These are phyloP conservation scores for Chrysina gloriosa DNA, from an alignment of 2,888 invertebrate species.

Conservation along the genomic window DNA sequence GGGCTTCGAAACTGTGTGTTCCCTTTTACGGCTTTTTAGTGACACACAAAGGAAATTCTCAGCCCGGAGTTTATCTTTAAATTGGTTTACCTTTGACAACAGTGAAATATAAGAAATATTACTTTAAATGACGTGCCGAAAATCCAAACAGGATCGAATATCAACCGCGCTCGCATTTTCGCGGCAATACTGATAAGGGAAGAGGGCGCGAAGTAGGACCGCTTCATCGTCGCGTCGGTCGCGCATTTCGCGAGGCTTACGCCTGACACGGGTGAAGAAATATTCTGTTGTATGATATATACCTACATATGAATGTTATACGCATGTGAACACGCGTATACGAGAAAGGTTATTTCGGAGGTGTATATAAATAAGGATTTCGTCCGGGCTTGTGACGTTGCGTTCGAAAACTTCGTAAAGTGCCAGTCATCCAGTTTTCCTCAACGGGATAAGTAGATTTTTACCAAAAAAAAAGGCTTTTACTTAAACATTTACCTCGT, in stretches of 20 bases:
- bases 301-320: not conserved
- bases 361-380: too few species aligned
- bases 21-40: conserved; percentile 36
- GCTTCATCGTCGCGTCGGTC: not conserved
- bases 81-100: conserved; percentile 48
- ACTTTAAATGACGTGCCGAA: conserved; percentile 47
- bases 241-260: not conserved
- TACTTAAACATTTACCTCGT: too few species aligned
- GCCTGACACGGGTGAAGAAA: conserved; percentile 20
- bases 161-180: conserved; percentile 37
- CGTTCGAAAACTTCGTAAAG: too few species aligned
- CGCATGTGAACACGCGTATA: too few species aligned
- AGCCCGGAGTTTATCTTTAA: conserved; percentile 40
- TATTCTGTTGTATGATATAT: conserved; percentile 2
- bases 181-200: conserved; percentile 39
- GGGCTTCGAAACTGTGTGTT: conserved; percentile 19
- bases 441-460: too few species aligned
- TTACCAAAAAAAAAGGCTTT: too few species aligned
- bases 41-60: conserved; percentile 42
- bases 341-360: too few species aligned
- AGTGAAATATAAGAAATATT: conserved; percentile 49
- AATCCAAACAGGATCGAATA: conserved; percentile 41
- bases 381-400: too few species aligned
- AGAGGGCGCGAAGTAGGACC: not conserved
- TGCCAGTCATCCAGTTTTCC: too few species aligned